These are phyloP conservation scores for Nipponacmea schrenckii DNA, from an alignment of 2,888 invertebrate genomes.

Conservation along the genomic window DNA sequence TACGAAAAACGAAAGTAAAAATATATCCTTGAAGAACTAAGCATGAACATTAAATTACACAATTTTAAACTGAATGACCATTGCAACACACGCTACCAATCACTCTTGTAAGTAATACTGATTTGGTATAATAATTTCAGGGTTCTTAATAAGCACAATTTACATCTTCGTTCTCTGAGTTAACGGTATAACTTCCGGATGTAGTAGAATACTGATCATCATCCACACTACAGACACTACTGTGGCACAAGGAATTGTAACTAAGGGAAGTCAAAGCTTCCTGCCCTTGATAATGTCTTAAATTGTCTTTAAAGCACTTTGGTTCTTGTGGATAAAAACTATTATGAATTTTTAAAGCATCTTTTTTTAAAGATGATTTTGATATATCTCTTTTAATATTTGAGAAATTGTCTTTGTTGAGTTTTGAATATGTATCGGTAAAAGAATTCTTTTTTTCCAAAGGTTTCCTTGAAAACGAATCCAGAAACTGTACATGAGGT, in stretches of 20 bases:
- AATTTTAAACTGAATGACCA: too few species aligned
- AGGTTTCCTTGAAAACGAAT: neutral
- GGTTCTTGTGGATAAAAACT: neutral
- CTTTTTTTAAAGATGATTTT: neutral
- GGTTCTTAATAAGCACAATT: neutral
- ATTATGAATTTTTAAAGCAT: neutral
- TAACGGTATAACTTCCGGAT: neutral
- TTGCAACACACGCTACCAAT: too few species aligned
- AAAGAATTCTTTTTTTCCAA: neutral
- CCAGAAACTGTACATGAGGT: neutral
- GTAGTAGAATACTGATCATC: constrained; percentile 5
- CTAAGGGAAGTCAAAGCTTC: neutral
- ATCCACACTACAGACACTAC: neutral
- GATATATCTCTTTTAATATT: neutral
- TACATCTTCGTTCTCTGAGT: neutral
- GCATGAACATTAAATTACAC: too few species aligned
- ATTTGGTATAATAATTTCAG: too few species aligned
- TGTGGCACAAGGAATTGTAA: constrained; percentile 2
- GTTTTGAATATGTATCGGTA: neutral
- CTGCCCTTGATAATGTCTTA: neutral
- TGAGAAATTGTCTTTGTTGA: neutral
- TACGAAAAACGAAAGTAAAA: too few species aligned
- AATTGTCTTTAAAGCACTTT: neutral
- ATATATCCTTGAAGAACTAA: too few species aligned
- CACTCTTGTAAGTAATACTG: too few species aligned